Conservation (phyloP, 2,888 invertebrate genomes). For the Onthophagus sagittarius region DNA sequence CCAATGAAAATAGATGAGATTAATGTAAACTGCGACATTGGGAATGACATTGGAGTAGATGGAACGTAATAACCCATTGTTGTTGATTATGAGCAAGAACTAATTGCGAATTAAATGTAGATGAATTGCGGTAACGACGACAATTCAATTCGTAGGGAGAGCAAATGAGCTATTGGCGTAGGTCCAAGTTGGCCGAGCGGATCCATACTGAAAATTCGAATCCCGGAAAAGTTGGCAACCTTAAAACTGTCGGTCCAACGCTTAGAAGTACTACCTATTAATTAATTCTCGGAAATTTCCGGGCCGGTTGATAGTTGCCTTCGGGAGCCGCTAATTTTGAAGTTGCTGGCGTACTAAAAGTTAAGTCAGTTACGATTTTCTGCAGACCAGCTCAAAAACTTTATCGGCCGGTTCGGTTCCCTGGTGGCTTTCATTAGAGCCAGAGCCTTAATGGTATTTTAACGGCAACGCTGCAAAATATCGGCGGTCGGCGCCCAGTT, state of each 20-base stretch:
- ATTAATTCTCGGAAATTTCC: slow-evolving; percentile 6
- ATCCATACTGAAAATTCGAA: slow-evolving; percentile 6
- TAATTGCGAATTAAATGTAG: slow-evolving; percentile 3
- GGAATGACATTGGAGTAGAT: too few species aligned
- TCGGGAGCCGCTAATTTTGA: neutral
- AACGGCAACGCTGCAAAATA: neutral
- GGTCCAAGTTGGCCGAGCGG: slow-evolving; percentile 5
- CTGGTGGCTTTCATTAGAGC: neutral
- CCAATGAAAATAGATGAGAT: neutral
- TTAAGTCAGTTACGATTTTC: neutral
- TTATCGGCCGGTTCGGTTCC: neutral
- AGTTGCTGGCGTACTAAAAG: neutral
- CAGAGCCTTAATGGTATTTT: neutral
- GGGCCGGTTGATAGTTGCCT: neutral
- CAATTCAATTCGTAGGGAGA: slow-evolving; percentile 2
- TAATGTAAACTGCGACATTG: too few species aligned
- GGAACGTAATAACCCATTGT: neutral
- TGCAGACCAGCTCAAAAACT: neutral
- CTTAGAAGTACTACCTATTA: slow-evolving; percentile 6
- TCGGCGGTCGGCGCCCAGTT: neutral
- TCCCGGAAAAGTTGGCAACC: slow-evolving; percentile 10
- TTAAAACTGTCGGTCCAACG: slow-evolving; percentile 8
- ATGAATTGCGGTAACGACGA: neutral
- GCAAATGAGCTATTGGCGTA: slow-evolving; percentile 8
- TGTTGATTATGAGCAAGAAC: slow-evolving; percentile 1